Base-by-base conservation (phyloP, 2,888 invertebrate species). In the Drosophila monieri region DNA sequence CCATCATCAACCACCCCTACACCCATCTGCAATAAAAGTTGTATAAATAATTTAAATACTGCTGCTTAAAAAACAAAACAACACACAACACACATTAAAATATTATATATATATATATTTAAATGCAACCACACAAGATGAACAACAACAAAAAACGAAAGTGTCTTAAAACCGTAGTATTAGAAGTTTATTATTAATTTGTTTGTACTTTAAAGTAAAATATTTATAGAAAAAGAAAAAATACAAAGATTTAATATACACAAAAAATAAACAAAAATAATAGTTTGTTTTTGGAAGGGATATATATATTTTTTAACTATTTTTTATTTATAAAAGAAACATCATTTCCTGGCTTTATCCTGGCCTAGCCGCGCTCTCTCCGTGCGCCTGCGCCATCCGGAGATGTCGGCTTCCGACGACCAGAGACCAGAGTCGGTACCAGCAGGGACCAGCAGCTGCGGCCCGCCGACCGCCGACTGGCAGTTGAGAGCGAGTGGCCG, bases 81-180 rank as follows among this genome's bases (percentile, higher is more conserved):
- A 18, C 21, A 23, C 27, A 30, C 37, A 61, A 70, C 39, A 73
- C 57, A 76, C 72, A 70, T 64, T 70, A 62, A 70, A 61, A 57
- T 18, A 39, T 53, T 47, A 46, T 41, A 41, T 18, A 60, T 52
- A 72, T 76, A 78, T 68, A 73, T 70, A 73, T 69, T 74, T 73
- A 86, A 81, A 80, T 72, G 67, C 73, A 74, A 76, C 86, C 85
- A 80, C 74, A 79, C 80, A 80, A 75, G 74, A 87, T 76, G 77
- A 78, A 76, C 72, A 83, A 85, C 80, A 77, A 80, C 75, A 77
- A 81, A 88, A 87, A 89, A 89, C 89, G 83, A 89, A 89, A 90
- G 89, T 90, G 89, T 90, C 89, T 90, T 90, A 90, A 89, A 89
- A 87, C 78, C 84, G 80, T 90, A 90, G 90, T 86, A 88, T 89